Conservation (phyloP, 2,888 invertebrate species). For the Dolichomitus sp. region DNA sequence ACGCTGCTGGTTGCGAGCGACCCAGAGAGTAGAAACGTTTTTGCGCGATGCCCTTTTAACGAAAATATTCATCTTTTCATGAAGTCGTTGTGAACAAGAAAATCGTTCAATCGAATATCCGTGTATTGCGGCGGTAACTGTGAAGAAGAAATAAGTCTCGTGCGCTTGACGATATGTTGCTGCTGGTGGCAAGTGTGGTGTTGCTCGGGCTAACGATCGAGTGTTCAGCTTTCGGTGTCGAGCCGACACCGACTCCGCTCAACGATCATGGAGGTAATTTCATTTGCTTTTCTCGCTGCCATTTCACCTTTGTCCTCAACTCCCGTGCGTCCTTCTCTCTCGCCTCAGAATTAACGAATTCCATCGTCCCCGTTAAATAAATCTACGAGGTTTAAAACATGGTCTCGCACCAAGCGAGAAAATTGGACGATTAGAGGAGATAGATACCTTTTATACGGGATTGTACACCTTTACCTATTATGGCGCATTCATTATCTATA, state of each 20-base stretch:
- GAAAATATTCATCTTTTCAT: conserved; percentile 15
- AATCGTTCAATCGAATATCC: conserved; percentile 35
- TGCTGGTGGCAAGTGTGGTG: conserved; percentile 78
- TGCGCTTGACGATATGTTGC: conserved; percentile 74
- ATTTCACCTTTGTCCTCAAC: conserved; percentile 33
- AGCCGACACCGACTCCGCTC: conserved; percentile 82
- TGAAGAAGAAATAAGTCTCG: conserved; percentile 57
- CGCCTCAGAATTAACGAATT: background rate
- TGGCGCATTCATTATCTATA: conserved; percentile 62
- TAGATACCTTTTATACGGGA: background rate
- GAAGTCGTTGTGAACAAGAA: conserved; percentile 47
- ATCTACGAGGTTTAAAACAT: background rate
- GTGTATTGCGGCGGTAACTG: background rate
- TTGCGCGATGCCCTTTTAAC: conserved; percentile 70
- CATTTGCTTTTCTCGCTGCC: conserved; percentile 67
- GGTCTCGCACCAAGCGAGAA: background rate
- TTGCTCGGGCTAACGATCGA: conserved; percentile 80
- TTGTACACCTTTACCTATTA: conserved; percentile 57
- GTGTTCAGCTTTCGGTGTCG: conserved; percentile 78
- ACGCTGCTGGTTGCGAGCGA: conserved; percentile 51
- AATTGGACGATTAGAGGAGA: background rate
- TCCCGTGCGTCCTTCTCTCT: background rate
- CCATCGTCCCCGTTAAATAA: background rate
- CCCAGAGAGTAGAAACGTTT: conserved; percentile 53
- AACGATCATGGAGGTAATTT: conserved; percentile 85